Conservation (phyloP, 2,888 invertebrate genomes). For the Seira ritae region DNA sequence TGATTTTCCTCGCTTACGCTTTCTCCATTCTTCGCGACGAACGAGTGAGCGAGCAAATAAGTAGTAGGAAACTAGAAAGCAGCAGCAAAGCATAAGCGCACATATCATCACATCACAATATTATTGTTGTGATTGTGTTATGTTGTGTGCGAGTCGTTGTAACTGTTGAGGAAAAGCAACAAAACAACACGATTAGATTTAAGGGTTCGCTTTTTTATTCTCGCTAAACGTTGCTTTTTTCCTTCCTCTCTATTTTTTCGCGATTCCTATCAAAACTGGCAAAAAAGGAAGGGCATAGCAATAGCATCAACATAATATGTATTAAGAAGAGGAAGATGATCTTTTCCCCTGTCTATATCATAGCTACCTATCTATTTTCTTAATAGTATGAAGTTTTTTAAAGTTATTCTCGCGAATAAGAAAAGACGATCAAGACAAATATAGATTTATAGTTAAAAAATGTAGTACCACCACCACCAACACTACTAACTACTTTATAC, state of each 20-base stretch:
- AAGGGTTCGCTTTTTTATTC: background rate
- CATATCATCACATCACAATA: no score
- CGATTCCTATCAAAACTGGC: background rate
- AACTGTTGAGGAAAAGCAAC: slow-evolving; percentile 6
- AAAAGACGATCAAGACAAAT: background rate
- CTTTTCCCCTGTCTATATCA: background rate
- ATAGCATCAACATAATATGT: background rate
- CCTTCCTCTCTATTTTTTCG: background rate
- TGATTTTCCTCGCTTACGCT: background rate
- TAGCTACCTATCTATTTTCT: background rate
- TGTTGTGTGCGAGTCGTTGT: background rate
- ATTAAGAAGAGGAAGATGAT: background rate
- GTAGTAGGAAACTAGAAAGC: no score
- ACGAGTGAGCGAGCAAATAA: no score
- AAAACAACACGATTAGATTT: background rate
- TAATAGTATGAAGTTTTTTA: no score
- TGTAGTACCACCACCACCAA: no score
- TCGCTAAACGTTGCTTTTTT: background rate
- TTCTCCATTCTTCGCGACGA: background rate
- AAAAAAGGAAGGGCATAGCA: background rate
- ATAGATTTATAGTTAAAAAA: background rate
- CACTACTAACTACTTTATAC: background rate
- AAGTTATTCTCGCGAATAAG: background rate
- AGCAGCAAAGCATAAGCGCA: no score
- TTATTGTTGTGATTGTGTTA: no score